Evolutionary conservation across 2,113 vertebrate genomes (phyloP).

Genomic region (Ptilonorhynchus violaceus): DNA sequence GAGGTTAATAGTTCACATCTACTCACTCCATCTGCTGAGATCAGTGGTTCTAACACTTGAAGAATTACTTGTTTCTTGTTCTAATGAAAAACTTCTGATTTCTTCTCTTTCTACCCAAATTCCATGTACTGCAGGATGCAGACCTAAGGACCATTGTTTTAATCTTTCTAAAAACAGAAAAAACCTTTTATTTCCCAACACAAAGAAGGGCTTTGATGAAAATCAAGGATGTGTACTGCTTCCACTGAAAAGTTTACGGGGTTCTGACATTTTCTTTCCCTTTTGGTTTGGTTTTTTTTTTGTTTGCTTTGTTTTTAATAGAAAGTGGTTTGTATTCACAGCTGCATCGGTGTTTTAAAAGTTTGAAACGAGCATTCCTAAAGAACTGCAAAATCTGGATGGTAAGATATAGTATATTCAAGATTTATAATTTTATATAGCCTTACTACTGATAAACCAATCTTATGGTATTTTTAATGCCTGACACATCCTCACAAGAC

Average conservation of each 20-base stretch:
- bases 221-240: neutral
- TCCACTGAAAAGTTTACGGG: accelerated
- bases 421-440: neutral
- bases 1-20: neutral
- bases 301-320: neutral
- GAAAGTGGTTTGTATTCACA: neutral
- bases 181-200: neutral
- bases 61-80: neutral
- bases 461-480: neutral
- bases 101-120: neutral
- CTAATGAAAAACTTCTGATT: neutral
- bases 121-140: neutral
- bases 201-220: neutral
- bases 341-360: neutral
- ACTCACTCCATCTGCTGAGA: neutral
- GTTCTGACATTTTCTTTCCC: neutral
- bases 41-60: neutral
- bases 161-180: neutral
- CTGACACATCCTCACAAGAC: neutral
- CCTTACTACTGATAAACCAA: neutral
- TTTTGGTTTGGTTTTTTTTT: neutral
- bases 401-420: neutral
- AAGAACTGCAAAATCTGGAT: neutral
- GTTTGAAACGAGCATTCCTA: neutral
- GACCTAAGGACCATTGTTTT: neutral